Conservation (phyloP, 2,888 invertebrate species). For the Teleiodes luculella region DNA sequence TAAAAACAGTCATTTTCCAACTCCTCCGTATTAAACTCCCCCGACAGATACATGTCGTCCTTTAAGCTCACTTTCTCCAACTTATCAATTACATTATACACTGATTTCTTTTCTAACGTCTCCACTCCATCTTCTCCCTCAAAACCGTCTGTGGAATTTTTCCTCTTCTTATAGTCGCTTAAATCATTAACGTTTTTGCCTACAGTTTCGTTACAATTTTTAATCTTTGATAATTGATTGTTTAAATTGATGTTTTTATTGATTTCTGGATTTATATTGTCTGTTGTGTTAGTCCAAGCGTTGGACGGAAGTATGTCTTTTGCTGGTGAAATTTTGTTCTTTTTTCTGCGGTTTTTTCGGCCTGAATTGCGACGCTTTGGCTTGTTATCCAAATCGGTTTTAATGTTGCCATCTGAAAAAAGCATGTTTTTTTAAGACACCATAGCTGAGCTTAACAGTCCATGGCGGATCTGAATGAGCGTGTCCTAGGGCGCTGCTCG, state of each 20-base stretch:
- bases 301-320: constrained; percentile 36
- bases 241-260: not conserved
- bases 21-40: constrained; percentile 55
- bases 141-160: constrained; percentile 20
- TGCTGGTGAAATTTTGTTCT: constrained; percentile 54
- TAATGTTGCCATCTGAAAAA: constrained; percentile 30
- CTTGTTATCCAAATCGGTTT: constrained; percentile 47
- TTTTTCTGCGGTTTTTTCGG: constrained; percentile 57
- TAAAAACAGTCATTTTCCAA: constrained; percentile 56
- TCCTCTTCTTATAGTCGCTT: constrained; percentile 33
- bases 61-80: constrained; percentile 60
- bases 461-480: no score
- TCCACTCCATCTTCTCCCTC: constrained; percentile 15
- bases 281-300: constrained; percentile 21
- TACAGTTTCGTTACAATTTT: constrained; percentile 42
- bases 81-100: constrained; percentile 59
- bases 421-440: not conserved
- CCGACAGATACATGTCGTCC: constrained; percentile 60
- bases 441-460: no score
- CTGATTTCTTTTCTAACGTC: constrained; percentile 32
- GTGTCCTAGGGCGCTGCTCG: no score
- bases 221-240: constrained; percentile 24
- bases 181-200: constrained; percentile 67
- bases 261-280: not conserved
- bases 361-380: constrained; percentile 55